Conservation (phyloP, 2,797 vertebrate species). For the Helicolenus hilgendorfi region DNA sequence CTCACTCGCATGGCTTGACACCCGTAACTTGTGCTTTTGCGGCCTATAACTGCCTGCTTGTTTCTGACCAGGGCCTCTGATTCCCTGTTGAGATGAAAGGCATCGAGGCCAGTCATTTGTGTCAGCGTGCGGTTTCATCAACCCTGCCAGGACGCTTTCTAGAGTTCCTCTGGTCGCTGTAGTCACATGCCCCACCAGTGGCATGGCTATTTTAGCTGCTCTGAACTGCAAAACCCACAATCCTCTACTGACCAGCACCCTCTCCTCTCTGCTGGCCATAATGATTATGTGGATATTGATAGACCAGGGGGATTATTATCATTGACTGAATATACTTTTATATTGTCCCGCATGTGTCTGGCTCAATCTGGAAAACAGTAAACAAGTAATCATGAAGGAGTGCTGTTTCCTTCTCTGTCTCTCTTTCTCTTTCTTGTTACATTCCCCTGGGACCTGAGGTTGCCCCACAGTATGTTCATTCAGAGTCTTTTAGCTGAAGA, state of each 20-base stretch:
- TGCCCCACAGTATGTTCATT: background rate
- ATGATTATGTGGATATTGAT: conserved; percentile 88
- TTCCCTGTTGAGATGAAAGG: conserved; percentile 86
- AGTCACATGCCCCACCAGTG: conserved; percentile 77
- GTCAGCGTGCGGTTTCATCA: conserved; percentile 83
- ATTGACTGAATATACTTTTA: conserved; percentile 78
- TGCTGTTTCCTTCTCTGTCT: background rate
- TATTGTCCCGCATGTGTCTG: conserved; percentile 76
- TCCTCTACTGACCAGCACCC: conserved; percentile 86
- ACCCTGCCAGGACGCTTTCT: conserved; percentile 75
- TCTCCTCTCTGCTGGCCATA: conserved; percentile 83
- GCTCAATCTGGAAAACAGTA: conserved; percentile 63
- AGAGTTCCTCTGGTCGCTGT: conserved; percentile 75
- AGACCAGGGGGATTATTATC: conserved; percentile 88
- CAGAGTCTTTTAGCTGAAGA: conserved; percentile 19
- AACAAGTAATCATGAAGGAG: conserved; percentile 64
- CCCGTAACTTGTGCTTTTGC: conserved; percentile 78
- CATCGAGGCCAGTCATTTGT: conserved; percentile 83
- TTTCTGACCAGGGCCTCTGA: conserved; percentile 76
- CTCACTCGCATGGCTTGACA: conserved; percentile 64
- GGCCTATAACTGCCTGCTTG: conserved; percentile 73
- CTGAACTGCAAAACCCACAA: conserved; percentile 89
- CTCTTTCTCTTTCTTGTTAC: background rate
- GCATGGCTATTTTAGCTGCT: conserved; percentile 88
- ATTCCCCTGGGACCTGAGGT: background rate